Conservation (phyloP, 2,113 vertebrate species). For the Trochalopteron elliotii region DNA sequence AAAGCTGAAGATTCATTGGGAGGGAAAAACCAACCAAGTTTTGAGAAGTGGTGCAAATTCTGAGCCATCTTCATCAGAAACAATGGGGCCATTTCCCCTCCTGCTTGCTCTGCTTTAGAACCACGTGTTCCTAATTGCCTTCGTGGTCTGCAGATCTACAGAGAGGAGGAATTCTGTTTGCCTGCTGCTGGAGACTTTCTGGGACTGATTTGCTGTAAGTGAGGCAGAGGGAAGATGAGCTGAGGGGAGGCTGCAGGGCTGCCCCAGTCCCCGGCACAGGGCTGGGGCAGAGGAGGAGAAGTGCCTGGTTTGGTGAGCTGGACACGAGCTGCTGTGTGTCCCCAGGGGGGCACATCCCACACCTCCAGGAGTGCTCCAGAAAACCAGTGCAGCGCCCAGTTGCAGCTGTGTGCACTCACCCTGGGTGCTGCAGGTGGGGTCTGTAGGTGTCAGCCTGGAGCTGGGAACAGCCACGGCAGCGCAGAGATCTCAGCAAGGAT, state of each 20-base stretch:
- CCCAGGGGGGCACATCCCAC: neutral
- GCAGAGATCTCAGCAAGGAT: neutral
- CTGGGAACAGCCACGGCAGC: neutral
- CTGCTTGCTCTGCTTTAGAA: neutral
- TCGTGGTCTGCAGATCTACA: neutral
- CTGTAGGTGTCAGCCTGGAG: neutral
- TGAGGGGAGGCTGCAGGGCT: neutral
- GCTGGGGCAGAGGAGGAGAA: fast-evolving
- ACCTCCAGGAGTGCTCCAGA: neutral
- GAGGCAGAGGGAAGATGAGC: neutral
- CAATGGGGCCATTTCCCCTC: neutral
- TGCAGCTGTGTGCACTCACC: neutral
- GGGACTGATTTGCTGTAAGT: neutral
- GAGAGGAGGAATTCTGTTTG: neutral
- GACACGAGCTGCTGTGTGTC: neutral
- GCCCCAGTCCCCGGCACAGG: fast-evolving
- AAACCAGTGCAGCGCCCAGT: fast-evolving
- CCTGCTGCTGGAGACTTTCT: neutral
- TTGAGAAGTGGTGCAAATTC: neutral
- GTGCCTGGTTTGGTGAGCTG: neutral
- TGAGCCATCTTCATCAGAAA: neutral
- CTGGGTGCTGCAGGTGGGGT: neutral
- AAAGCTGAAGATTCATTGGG: neutral
- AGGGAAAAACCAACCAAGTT: neutral
- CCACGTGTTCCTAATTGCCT: neutral